phyloP scores from a whole-genome alignment of 2,888 invertebrate species.

The Zaprionus lineosus region DNA sequence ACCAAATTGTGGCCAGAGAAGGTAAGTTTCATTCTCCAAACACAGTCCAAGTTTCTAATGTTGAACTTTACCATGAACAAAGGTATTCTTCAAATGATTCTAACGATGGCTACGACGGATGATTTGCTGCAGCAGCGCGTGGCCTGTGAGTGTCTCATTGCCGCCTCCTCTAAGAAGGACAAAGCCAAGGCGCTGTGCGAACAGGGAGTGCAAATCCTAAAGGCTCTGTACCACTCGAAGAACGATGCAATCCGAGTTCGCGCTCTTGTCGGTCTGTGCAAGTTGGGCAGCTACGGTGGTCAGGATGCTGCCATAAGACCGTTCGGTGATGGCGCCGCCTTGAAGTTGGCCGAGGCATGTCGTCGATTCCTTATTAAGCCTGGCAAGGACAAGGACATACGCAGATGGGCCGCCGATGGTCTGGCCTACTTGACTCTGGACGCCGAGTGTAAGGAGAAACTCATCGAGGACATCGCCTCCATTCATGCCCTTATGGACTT shows the following conservation, averaged over 20 bases:
- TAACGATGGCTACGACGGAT: conserved; percentile 98
- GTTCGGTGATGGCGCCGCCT: conserved; percentile 97
- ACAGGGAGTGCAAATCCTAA: conserved; percentile 96
- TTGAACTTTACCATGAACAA: neutral
- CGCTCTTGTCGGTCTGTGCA: conserved; percentile 96
- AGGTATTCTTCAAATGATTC: conserved; percentile 95
- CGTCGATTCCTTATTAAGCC: conserved; percentile 94
- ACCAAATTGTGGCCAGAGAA: conserved; percentile 90
- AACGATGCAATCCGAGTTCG: conserved; percentile 95
- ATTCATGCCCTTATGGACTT: conserved; percentile 93
- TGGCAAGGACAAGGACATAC: conserved; percentile 92
- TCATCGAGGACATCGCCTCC: conserved; percentile 93
- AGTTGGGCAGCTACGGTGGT: conserved; percentile 96
- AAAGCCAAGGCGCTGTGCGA: conserved; percentile 94
- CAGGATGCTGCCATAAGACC: conserved; percentile 96
- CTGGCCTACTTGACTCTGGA: conserved; percentile 97
- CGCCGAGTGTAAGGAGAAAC: conserved; percentile 98
- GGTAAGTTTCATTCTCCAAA: conserved; percentile 83
- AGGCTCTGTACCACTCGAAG: conserved; percentile 93
- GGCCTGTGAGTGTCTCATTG: conserved; percentile 97
- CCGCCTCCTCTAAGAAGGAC: conserved; percentile 98
- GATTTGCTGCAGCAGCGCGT: conserved; percentile 94
- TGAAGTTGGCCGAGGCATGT: conserved; percentile 96
- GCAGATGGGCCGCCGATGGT: conserved; percentile 98
- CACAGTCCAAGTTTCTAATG: neutral